phyloP scores from a whole-genome alignment of 2,113 vertebrate genomes.

The Forbesichthys papilliferus region DNA sequence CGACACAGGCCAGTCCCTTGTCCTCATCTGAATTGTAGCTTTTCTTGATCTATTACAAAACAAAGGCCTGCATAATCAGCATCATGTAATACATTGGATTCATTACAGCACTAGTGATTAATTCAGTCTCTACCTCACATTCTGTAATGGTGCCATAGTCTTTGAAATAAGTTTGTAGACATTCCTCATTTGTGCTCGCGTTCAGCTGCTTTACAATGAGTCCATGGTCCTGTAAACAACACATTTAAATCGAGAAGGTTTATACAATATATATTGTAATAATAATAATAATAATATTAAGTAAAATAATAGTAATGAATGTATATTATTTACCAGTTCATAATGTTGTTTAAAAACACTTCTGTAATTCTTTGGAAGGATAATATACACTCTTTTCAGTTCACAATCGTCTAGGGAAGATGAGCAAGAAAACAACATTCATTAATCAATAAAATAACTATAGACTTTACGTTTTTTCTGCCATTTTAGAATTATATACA shows the following conservation, averaged over 20 bases:
- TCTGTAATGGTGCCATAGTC: slow-evolving; percentile 50
- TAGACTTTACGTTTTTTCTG: too few species aligned
- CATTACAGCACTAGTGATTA: background rate
- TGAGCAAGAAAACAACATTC: background rate
- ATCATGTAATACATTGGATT: background rate
- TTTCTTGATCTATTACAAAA: slow-evolving; percentile 44
- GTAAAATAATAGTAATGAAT: too few species aligned
- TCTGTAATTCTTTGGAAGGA: slow-evolving; percentile 36
- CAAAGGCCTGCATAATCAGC: background rate
- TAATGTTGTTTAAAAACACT: slow-evolving; percentile 16
- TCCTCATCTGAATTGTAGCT: background rate
- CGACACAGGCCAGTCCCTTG: slow-evolving; percentile 46
- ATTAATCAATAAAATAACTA: too few species aligned
- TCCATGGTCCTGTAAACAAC: slow-evolving; percentile 56
- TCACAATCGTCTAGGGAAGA: slow-evolving; percentile 18
- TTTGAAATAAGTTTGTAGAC: slow-evolving; percentile 50
- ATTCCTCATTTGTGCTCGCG: slow-evolving; percentile 35
- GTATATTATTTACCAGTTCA: slow-evolving; percentile 44
- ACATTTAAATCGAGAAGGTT: background rate
- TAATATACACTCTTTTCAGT: slow-evolving; percentile 27
- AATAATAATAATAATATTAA: too few species aligned
- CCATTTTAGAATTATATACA: too few species aligned
- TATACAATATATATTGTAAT: too few species aligned
- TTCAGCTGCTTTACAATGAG: slow-evolving; percentile 49
- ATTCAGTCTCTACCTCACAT: slow-evolving; percentile 43